Evolutionary conservation across 2,888 invertebrate genomes (phyloP), one percentile per base, ranked within the genome.

Genomic region (Scaptomyza reducta): DNA sequence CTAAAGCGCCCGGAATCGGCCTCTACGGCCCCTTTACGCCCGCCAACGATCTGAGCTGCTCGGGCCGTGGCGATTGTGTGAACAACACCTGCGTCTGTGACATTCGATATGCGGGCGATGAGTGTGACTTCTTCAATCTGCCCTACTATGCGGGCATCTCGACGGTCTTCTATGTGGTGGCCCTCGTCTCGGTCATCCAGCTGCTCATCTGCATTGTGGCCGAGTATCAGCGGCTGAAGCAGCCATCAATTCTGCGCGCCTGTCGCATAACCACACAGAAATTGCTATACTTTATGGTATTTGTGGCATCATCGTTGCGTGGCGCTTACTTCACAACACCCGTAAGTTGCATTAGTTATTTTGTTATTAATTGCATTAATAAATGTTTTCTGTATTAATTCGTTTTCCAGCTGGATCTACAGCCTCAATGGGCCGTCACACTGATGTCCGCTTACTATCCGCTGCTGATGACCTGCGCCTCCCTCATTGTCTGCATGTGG

Each of bases 401-500:
- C n/a, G n/a, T n/a, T 10, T 31, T 31, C 0, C 10, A 96, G 96
- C 94, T 95, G 79, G 95, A 95, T 74, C 95, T 96, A 90, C 94
- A 95, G 91, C 95, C 96, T 83, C 95, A 95, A 74, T 97, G 97
- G 97, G 95, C 97, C 10, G 95, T 95, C 66, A 96, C 96, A 89
- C 93, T 98, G 45, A 94, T 97, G 84, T 97, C 97, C 25, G 97
- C 97, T 0, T 98, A 97, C 92, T 98, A 97, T 92, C 97, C 97
- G 1, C 93, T 98, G 45, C 93, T 97, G 62, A 94, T 97, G 93
- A 96, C 97, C 10, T 97, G 97, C 54, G 96, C 97, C 0, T 97
- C 97, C 0, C 93, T 97, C 66, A 96, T 98, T 77, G 97, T 97
- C 74, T 98, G 98, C 92, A 96, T 97, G 91, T 97, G 97, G 97